Conservation (phyloP, 2,113 vertebrate species). For the Pedetes capensis region DNA sequence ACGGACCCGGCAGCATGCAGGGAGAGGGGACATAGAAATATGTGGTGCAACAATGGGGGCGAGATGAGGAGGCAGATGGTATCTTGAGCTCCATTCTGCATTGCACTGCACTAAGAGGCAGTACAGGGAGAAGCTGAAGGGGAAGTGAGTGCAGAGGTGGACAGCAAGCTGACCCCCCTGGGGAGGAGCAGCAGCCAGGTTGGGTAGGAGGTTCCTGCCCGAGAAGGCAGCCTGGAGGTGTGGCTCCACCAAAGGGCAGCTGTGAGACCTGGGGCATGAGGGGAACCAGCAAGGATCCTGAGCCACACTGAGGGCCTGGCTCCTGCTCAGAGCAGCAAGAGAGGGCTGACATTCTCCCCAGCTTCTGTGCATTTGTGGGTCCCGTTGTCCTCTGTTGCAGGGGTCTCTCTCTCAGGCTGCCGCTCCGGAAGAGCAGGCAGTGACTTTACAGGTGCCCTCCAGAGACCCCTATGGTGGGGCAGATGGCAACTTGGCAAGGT, state of each 20-base stretch:
- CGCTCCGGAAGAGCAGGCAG: background rate
- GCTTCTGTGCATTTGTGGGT: fast-evolving
- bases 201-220: background rate
- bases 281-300: background rate
- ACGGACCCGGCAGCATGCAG: background rate
- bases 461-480: background rate
- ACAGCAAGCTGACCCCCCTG: background rate
- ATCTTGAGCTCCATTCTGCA: too few relatives aligned
- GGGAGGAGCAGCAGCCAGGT: background rate
- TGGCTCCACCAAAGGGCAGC: background rate
- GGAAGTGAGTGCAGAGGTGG: background rate
- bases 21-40: background rate
- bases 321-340: background rate
- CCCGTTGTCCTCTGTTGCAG: background rate
- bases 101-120: background rate
- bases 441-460: background rate
- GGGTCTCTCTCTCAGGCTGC: background rate
- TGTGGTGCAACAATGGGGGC: fast-evolving
- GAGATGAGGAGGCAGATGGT: fast-evolving
- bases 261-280: background rate
- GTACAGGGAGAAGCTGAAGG: background rate
- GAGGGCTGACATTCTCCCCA: background rate
- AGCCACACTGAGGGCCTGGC: background rate
- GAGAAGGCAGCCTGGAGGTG: background rate
- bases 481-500: conserved; percentile 30